Evolutionary conservation across 2,888 invertebrate genomes (phyloP).

Genomic region (Hofmannophila pseudospretella): DNA sequence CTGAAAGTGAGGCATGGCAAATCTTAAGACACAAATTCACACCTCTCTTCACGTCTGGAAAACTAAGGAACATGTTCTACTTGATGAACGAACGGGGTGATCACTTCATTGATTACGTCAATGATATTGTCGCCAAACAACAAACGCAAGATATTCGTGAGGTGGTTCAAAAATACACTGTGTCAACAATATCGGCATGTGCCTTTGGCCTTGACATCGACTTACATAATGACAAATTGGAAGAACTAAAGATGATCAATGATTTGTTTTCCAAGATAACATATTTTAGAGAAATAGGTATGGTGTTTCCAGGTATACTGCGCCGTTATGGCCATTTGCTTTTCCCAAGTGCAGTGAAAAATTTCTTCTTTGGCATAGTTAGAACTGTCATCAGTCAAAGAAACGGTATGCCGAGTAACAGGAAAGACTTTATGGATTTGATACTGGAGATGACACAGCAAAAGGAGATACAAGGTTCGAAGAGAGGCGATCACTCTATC

Average conservation of each 20-base stretch:
- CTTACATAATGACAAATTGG: slow-evolving; percentile 10
- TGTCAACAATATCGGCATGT: slow-evolving; percentile 35
- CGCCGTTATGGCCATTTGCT: slow-evolving; percentile 27
- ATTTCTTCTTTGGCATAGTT: slow-evolving; percentile 32
- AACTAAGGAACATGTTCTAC: slow-evolving; percentile 47
- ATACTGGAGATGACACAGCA: slow-evolving; percentile 34
- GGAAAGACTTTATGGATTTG: slow-evolving; percentile 47
- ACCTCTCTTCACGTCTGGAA: slow-evolving; percentile 47
- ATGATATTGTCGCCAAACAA: slow-evolving; percentile 11
- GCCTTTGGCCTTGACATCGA: slow-evolving; percentile 40
- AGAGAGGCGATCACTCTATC: slow-evolving; percentile 15
- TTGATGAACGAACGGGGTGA: slow-evolving; percentile 35
- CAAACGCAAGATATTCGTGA: slow-evolving; percentile 28
- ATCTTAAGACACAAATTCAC: slow-evolving; percentile 36
- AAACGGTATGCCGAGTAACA: slow-evolving; percentile 28
- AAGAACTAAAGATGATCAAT: slow-evolving; percentile 12
- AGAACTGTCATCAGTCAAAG: slow-evolving; percentile 28
- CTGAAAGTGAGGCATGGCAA: slow-evolving; percentile 43
- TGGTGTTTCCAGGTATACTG: slow-evolving; percentile 40
- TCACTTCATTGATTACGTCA: slow-evolving; percentile 27
- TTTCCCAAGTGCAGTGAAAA: slow-evolving; percentile 22
- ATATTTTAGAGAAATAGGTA: slow-evolving; percentile 25
- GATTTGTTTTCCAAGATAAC: slow-evolving; percentile 18
- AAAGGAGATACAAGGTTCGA: slow-evolving; percentile 22
- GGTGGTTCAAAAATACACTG: slow-evolving; percentile 33